Evolutionary conservation across 2,888 invertebrate genomes (phyloP), one percentile per base, ranked within the genome.

Genomic region (Aphodius sticticus): DNA sequence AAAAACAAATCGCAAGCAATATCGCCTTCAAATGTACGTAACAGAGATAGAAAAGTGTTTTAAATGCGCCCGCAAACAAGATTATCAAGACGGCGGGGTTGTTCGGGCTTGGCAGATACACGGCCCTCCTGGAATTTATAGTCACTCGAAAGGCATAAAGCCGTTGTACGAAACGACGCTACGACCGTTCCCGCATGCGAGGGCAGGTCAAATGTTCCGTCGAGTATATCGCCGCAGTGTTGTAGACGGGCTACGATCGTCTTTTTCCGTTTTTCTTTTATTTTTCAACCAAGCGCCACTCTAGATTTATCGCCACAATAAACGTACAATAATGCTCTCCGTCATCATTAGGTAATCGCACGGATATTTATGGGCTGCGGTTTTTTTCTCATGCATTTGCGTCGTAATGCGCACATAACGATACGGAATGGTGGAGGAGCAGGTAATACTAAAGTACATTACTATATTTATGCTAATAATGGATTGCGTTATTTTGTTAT

Each of bases 51-150:
- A 74, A 74, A 74, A 74, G 74, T 74, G 74, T 74, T 74, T 74
- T 74, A 74, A 74, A 74, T 74, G 74, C 74, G 74, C 37, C 74
- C 74, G 36, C 74, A 74, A 74, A 74, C 74, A 74, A 74, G 74
- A 74, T 74, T 74, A 74, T 74, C 74, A 37, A 35, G n/a, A 74
- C 74, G 36, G 53, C 71, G 16, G 16, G 16, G 15, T 35, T 26
- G 71, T 71, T 26, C 71, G 26, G 71, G 26, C 53, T 37, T 74
- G 74, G 74, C 74, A 74, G 74, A 74, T 74, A 74, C 74, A 74
- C 74, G 35, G 36, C n/a, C 37, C 15, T 74, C 74, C 12, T 74
- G 7, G 71, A 74, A 74, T 74, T 74, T 74, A 74, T 74, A 74
- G 74, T 74, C 74, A 74, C 74, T 74, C 37, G 74, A 37, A 74